Conservation (phyloP, 2,888 invertebrate genomes). For the Mystacides longicornis region DNA sequence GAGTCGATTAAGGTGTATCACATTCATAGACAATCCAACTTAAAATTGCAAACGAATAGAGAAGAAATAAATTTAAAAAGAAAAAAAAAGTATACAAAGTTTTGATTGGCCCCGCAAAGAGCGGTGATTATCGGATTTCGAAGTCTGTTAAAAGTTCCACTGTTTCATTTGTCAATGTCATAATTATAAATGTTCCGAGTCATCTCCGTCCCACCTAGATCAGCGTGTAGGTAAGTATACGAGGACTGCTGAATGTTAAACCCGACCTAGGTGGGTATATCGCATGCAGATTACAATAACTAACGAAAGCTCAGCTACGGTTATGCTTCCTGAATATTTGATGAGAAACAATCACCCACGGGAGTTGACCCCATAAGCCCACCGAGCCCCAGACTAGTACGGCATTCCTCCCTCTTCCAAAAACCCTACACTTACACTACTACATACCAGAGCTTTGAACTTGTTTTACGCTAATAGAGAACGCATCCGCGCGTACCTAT, state of each 20-base stretch:
- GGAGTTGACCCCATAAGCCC: slow-evolving; percentile 12
- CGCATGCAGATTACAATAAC: slow-evolving; percentile 16
- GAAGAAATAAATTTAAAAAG: too few species aligned
- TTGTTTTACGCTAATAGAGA: too few species aligned
- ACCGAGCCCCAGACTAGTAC: slow-evolving; percentile 8
- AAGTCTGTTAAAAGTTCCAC: slow-evolving; percentile 18
- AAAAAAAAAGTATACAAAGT: too few species aligned
- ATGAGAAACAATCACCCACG: slow-evolving; percentile 12
- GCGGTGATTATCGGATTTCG: slow-evolving; percentile 1
- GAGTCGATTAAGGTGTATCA: too few species aligned
- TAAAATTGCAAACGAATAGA: too few species aligned
- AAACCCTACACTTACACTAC: too few species aligned
- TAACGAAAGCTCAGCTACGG: slow-evolving; percentile 15
- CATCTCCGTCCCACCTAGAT: too few species aligned
- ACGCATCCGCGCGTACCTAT: too few species aligned
- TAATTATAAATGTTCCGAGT: slow-evolving; percentile 26
- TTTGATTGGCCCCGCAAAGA: not conserved
- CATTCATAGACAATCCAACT: too few species aligned
- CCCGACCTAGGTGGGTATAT: slow-evolving; percentile 18
- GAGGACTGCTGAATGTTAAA: not conserved
- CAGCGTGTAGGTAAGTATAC: not conserved
- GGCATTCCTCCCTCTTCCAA: too few species aligned
- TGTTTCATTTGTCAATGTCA: slow-evolving; percentile 24
- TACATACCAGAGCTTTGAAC: too few species aligned
- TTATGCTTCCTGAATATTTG: slow-evolving; percentile 15